These are phyloP conservation scores for Oreochromis tanganicae DNA, from an alignment of 2,113 vertebrate genomes.

Conservation along the genomic window DNA sequence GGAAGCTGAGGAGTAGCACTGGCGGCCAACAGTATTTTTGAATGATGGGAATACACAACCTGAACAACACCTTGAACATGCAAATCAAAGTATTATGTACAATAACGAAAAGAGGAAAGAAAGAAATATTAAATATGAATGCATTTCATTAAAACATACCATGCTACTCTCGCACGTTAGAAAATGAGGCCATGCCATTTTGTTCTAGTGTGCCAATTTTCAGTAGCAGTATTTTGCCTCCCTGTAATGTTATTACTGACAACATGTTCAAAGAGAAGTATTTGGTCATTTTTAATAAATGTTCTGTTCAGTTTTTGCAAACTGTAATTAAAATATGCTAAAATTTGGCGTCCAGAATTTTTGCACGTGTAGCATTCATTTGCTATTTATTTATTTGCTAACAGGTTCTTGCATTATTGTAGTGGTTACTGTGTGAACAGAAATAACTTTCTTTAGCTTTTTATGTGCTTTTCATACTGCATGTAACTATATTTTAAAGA, in stretches of 20 bases:
- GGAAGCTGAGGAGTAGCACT: too few relatives aligned
- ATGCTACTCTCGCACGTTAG: background rate
- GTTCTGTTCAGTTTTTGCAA: background rate
- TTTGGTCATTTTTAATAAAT: background rate
- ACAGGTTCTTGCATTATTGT: background rate
- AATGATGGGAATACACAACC: background rate
- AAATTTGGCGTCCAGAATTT: background rate
- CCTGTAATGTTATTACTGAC: too few relatives aligned
- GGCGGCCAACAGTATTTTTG: background rate
- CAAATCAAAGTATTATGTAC: background rate
- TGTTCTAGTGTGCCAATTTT: background rate
- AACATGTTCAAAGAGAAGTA: background rate
- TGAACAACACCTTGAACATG: background rate
- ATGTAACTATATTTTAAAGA: background rate
- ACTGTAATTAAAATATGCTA: background rate
- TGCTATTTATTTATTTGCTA: background rate
- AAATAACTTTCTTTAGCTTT: background rate
- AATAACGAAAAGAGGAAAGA: background rate
- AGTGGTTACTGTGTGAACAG: background rate
- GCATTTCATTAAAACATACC: background rate
- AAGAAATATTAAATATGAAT: background rate
- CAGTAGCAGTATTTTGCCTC: background rate
- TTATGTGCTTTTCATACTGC: background rate
- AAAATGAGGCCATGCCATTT: background rate
- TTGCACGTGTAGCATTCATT: background rate